Percentiles rank a stretch among this genome's conserved stretches.
These are phyloP conservation scores for Acholoe squamosa DNA, from an alignment of 2,888 invertebrate species.

Conservation along the genomic window DNA sequence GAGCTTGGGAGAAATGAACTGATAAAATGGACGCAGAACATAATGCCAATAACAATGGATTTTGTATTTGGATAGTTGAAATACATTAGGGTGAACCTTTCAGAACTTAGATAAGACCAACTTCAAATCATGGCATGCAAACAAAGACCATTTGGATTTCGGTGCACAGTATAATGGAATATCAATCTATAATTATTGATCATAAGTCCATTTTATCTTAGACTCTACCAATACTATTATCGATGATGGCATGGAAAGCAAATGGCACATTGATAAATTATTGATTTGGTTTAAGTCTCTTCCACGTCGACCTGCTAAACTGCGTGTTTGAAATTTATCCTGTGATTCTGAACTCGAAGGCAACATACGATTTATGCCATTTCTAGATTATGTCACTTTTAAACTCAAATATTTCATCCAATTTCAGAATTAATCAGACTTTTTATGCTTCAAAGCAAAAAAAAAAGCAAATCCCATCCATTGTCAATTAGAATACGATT, in stretches of 20 bases:
- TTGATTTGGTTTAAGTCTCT: background rate
- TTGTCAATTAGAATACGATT: background rate
- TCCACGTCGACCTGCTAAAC: background rate
- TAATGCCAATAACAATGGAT: too few relatives aligned
- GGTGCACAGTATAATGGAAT: too few relatives aligned
- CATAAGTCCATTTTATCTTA: background rate
- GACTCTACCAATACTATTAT: background rate
- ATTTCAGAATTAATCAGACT: background rate
- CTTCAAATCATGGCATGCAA: too few relatives aligned
- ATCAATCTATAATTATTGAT: background rate
- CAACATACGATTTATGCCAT: too few relatives aligned
- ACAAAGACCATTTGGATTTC: too few relatives aligned
- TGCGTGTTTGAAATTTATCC: background rate
- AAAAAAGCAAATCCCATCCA: background rate
- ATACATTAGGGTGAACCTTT: too few relatives aligned
- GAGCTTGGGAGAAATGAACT: too few relatives aligned
- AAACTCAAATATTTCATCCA: background rate
- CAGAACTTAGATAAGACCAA: too few relatives aligned
- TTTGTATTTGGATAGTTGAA: too few relatives aligned
- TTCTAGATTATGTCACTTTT: too few relatives aligned
- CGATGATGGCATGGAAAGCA: background rate
- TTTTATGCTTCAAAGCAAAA: background rate
- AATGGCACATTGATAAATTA: conserved; percentile 1
- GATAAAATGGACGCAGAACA: too few relatives aligned
- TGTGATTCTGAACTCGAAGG: too few relatives aligned